A percentile compares a stretch with the other conserved stretches of the same genome.
Conservation (phyloP, 2,888 invertebrate species). For the Cataglyphis altisquamis region DNA sequence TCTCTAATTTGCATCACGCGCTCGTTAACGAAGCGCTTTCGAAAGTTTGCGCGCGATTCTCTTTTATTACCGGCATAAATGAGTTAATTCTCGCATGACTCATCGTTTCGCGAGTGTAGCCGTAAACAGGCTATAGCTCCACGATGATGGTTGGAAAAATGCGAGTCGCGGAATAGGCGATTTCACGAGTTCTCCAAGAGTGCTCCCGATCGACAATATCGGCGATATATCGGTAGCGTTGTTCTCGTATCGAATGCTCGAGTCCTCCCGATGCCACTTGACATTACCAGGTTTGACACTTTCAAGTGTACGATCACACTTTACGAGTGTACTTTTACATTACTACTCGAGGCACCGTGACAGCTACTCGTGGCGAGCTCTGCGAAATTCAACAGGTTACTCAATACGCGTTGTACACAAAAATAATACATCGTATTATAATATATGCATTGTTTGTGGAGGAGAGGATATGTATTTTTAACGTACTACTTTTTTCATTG, state of each 20-base stretch:
- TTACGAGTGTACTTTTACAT: constrained; percentile 20
- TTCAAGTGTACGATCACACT: constrained; percentile 30
- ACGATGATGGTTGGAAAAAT: constrained; percentile 6
- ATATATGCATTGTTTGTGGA: neutral
- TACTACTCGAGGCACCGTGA: constrained; percentile 12
- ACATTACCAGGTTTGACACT: neutral
- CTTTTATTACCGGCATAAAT: constrained; percentile 59
- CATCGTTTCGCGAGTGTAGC: constrained; percentile 57
- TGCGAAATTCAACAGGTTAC: constrained; percentile 39
- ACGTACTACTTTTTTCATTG: neutral
- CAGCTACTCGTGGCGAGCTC: constrained; percentile 12
- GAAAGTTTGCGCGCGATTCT: constrained; percentile 65
- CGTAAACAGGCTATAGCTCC: neutral
- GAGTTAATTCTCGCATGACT: constrained; percentile 66
- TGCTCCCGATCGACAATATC: neutral
- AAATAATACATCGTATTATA: neutral
- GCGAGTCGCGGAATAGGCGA: neutral
- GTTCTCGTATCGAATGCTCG: constrained; percentile 6
- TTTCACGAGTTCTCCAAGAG: constrained; percentile 26
- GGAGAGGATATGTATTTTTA: neutral
- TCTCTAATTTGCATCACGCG: constrained; percentile 24
- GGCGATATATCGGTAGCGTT: neutral
- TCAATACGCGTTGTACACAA: constrained; percentile 8
- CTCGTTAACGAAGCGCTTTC: constrained; percentile 64
- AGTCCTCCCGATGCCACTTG: neutral